Conservation (phyloP, 2,888 invertebrate species). For the Euclidia mi region DNA sequence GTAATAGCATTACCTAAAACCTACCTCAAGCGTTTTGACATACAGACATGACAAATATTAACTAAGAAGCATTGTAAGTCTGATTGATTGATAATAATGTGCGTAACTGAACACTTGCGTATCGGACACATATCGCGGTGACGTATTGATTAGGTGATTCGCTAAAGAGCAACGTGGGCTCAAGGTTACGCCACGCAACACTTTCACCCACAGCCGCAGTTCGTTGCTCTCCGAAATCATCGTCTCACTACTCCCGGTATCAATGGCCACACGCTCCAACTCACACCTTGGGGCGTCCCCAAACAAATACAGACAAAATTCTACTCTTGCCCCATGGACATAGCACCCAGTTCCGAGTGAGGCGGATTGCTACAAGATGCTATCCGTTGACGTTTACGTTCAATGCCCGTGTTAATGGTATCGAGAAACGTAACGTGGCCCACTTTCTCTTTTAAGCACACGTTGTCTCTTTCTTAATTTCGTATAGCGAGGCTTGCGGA, state of each 20-base stretch:
- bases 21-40: slow-evolving; percentile 9
- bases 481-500: slow-evolving; percentile 62
- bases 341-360: slow-evolving; percentile 59
- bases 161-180: slow-evolving; percentile 78
- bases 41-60: slow-evolving; percentile 16
- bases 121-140: slow-evolving; percentile 64
- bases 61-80: slow-evolving; percentile 20
- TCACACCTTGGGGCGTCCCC: slow-evolving; percentile 57
- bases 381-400: slow-evolving; percentile 85
- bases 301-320: slow-evolving; percentile 48
- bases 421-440: slow-evolving; percentile 89
- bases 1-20: background rate
- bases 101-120: slow-evolving; percentile 52
- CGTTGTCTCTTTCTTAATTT: slow-evolving; percentile 79
- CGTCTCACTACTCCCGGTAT: slow-evolving; percentile 64
- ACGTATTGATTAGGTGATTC: slow-evolving; percentile 84
- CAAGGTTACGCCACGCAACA: slow-evolving; percentile 88
- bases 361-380: slow-evolving; percentile 63
- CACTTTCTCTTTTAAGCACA: slow-evolving; percentile 89
- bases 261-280: slow-evolving; percentile 67
- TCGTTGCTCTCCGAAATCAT: slow-evolving; percentile 88
- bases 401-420: slow-evolving; percentile 88
- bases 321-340: slow-evolving; percentile 50
- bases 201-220: slow-evolving; percentile 83
- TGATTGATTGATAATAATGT: slow-evolving; percentile 35